Conservation (phyloP, 2,113 vertebrate genomes). For the Thamnaconus septentrionalis region DNA sequence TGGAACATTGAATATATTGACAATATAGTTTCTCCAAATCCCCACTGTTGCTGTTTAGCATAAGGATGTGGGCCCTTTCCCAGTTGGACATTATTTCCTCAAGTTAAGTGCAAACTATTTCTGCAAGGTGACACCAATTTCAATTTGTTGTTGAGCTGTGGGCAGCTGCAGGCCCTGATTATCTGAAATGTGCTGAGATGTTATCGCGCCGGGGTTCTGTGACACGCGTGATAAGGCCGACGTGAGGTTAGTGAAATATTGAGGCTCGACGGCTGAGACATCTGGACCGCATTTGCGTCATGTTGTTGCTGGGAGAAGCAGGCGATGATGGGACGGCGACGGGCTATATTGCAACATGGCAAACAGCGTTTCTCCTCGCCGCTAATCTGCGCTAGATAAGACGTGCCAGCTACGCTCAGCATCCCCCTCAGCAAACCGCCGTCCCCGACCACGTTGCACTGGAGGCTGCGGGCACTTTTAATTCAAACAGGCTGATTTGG, state of each 20-base stretch:
- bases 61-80: no score
- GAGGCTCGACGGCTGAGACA: slow-evolving; percentile 69
- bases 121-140: slow-evolving; percentile 15
- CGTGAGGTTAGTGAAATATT: slow-evolving; percentile 72
- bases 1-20: neutral
- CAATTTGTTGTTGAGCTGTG: slow-evolving; percentile 26
- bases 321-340: slow-evolving; percentile 69
- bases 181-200: slow-evolving; percentile 53
- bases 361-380: slow-evolving; percentile 59
- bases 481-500: slow-evolving; percentile 64
- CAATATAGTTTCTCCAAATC: neutral
- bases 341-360: slow-evolving; percentile 64
- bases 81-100: no score
- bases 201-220: slow-evolving; percentile 74
- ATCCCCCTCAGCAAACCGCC: slow-evolving; percentile 48
- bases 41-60: neutral
- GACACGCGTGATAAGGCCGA: slow-evolving; percentile 74
- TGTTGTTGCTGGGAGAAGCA: slow-evolving; percentile 72
- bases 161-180: slow-evolving; percentile 50
- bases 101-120: slow-evolving; percentile 22
- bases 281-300: slow-evolving; percentile 78
- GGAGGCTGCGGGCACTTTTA: slow-evolving; percentile 22
- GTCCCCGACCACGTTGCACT: slow-evolving; percentile 24
- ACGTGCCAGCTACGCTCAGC: slow-evolving; percentile 56
- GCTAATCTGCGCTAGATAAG: slow-evolving; percentile 71